Conservation (phyloP, 2,113 vertebrate species). For the Carettochelys insculpta region DNA sequence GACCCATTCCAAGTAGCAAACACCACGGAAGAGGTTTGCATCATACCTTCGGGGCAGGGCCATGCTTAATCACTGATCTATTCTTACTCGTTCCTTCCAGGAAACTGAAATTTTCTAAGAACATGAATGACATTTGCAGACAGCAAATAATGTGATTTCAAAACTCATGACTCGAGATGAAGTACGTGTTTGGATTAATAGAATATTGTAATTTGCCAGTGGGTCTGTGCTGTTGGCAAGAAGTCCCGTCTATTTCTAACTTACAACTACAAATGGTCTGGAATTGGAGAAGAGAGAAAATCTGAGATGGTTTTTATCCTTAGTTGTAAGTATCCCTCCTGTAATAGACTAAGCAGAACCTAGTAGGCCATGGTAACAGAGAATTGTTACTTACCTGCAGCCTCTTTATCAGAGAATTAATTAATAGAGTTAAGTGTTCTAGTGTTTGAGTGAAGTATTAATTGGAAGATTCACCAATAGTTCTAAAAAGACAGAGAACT, state of each 20-base stretch:
- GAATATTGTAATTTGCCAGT: neutral
- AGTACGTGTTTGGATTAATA: constrained; percentile 4
- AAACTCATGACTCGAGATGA: constrained; percentile 22
- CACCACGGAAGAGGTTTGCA: neutral
- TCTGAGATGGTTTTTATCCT: neutral
- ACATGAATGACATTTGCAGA: constrained; percentile 32
- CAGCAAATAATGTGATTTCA: constrained; percentile 28
- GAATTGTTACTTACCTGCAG: neutral
- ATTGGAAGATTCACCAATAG: neutral
- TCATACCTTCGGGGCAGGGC: neutral
- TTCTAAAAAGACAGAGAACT: neutral
- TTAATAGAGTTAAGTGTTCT: neutral
- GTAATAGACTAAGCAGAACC: constrained; percentile 8
- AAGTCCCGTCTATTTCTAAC: neutral
- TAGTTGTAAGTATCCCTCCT: neutral
- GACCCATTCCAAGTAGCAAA: neutral
- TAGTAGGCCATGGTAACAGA: constrained; percentile 5
- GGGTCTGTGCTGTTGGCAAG: constrained; percentile 26
- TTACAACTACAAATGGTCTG: constrained; percentile 1
- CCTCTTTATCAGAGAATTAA: neutral
- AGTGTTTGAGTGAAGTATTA: neutral
- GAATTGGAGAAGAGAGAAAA: neutral
- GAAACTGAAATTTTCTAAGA: neutral
- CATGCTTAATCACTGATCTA: constrained; percentile 2
- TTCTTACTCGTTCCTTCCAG: neutral